Conservation (phyloP, 1,140 invertebrate genomes). For the Xylocopa sonorina region DNA sequence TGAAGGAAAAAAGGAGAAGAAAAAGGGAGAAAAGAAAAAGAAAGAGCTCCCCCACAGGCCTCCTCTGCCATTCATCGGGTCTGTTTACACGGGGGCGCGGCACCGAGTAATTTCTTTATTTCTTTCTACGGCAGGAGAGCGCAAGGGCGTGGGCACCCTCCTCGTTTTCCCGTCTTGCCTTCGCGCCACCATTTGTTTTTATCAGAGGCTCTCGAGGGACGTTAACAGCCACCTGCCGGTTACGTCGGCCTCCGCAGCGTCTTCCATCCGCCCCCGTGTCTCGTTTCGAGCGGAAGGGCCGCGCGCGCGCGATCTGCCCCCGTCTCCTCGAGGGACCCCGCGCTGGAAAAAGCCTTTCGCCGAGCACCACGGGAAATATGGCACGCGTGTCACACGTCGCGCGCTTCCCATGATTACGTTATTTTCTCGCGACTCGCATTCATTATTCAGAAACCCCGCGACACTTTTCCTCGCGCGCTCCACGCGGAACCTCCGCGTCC, state of each 20-base stretch:
- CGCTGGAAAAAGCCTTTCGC: slow-evolving; percentile 56
- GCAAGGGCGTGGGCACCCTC: slow-evolving; percentile 49
- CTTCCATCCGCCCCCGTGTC: slow-evolving; percentile 6
- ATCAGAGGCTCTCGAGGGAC: slow-evolving; percentile 76
- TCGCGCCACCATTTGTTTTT: slow-evolving; percentile 80
- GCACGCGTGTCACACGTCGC: slow-evolving; percentile 72
- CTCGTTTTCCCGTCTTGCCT: slow-evolving; percentile 55
- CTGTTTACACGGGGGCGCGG: slow-evolving; percentile 75
- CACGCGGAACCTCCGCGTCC: too few species aligned
- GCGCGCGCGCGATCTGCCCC: slow-evolving; percentile 63
- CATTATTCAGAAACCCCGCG: slow-evolving; percentile 77
- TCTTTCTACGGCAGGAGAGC: slow-evolving; percentile 59
- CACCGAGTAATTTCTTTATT: slow-evolving; percentile 81
- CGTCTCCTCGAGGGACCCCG: slow-evolving; percentile 62
- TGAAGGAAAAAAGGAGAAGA: too few species aligned
- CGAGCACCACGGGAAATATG: slow-evolving; percentile 48
- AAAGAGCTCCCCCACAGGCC: slow-evolving; percentile 35
- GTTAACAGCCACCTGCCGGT: slow-evolving; percentile 66
- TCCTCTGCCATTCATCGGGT: slow-evolving; percentile 76
- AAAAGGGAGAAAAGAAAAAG: too few species aligned
- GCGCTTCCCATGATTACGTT: slow-evolving; percentile 76
- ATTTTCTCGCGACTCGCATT: slow-evolving; percentile 71
- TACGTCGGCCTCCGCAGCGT: slow-evolving; percentile 18
- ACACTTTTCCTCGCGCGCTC: neutral
- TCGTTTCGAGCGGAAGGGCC: slow-evolving; percentile 31